Conservation (phyloP, 2,797 vertebrate genomes). For the Thaleichthys pacificus region DNA sequence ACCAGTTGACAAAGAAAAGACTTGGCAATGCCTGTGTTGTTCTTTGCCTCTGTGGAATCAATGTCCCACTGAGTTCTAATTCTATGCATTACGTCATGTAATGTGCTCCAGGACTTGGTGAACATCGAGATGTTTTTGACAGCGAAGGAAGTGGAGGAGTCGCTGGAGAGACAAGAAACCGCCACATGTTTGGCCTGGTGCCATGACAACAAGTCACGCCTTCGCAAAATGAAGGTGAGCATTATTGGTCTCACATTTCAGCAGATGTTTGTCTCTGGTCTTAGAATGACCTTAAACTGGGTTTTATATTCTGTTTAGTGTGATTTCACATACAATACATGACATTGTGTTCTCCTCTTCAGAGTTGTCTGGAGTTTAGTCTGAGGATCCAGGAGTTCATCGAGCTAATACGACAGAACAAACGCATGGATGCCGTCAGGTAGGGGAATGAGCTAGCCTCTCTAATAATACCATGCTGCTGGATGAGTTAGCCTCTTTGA, state of each 20-base stretch:
- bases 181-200: slow-evolving; percentile 98
- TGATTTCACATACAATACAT: too few relatives aligned
- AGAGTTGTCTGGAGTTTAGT: slow-evolving; percentile 99
- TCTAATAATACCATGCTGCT: too few relatives aligned
- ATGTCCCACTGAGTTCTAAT: too few relatives aligned
- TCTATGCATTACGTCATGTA: background rate
- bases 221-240: slow-evolving; percentile 98
- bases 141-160: slow-evolving; percentile 98
- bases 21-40: too few relatives aligned
- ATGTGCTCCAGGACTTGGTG: slow-evolving; percentile 85
- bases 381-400: slow-evolving; percentile 99
- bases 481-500: too few relatives aligned
- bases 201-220: slow-evolving; percentile 98
- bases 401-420: slow-evolving; percentile 98
- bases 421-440: slow-evolving; percentile 98
- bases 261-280: background rate
- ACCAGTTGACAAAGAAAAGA: too few relatives aligned
- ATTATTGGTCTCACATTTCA: background rate
- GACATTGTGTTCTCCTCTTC: slow-evolving; percentile 15
- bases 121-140: slow-evolving; percentile 99
- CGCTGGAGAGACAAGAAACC: slow-evolving; percentile 95
- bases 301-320: too few relatives aligned
- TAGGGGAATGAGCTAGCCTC: slow-evolving; percentile 52
- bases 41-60: too few relatives aligned
- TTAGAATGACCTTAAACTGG: background rate